phyloP scores from a whole-genome alignment of 2,888 invertebrate genomes.

The Didymodactylos carnosus region DNA sequence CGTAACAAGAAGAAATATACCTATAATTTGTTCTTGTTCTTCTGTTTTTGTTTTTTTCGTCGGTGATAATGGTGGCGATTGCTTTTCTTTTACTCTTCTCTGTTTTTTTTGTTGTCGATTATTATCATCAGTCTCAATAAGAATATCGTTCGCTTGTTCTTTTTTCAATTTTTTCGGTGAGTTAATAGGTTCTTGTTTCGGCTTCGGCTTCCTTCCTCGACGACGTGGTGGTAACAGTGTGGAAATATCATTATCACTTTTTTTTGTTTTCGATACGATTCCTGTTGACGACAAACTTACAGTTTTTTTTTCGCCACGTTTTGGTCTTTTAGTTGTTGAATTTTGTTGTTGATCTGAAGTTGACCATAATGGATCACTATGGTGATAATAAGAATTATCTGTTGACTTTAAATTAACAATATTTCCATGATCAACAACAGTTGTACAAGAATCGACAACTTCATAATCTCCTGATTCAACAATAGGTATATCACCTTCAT shows the following conservation, averaged over 20 bases:
- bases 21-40: neutral
- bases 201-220: neutral
- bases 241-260: neutral
- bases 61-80: too few species aligned
- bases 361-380: neutral
- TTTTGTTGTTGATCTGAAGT: neutral
- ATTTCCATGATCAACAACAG: neutral
- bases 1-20: neutral
- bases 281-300: too few species aligned
- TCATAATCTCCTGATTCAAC: neutral
- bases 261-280: too few species aligned
- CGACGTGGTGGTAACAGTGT: neutral
- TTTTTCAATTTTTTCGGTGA: neutral
- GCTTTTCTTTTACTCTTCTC: neutral
- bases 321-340: too few species aligned
- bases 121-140: neutral
- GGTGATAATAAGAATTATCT: neutral
- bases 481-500: neutral
- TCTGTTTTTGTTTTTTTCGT: neutral
- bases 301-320: too few species aligned
- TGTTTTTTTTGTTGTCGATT: neutral
- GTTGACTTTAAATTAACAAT: neutral
- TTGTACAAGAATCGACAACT: neutral
- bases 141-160: neutral
- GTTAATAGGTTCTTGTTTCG: neutral